Conservation (phyloP, 1,140 invertebrate species). For the Dryas iulia region DNA sequence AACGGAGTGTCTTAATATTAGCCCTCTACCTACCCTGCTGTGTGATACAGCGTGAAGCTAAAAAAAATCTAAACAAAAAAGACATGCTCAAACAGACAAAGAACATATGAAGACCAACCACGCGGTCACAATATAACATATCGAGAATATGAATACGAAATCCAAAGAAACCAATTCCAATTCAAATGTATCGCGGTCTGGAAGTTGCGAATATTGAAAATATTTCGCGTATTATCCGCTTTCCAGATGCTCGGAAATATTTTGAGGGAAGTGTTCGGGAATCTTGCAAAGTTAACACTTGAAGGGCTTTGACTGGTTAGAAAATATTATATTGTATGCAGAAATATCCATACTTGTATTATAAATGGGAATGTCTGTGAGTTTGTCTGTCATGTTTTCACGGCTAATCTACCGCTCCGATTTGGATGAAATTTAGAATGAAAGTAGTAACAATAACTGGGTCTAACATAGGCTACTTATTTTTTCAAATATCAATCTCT, state of each 20-base stretch:
- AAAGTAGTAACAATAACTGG: no score
- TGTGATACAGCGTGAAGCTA: not conserved
- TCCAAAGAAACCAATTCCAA: slow-evolving; percentile 7
- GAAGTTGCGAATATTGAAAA: slow-evolving; percentile 51
- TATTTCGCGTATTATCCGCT: slow-evolving; percentile 50
- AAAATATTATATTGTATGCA: no score
- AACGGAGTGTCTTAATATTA: no score
- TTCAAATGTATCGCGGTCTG: slow-evolving; percentile 25
- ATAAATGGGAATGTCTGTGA: no score
- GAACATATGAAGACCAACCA: not conserved
- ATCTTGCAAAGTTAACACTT: not conserved
- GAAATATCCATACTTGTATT: no score
- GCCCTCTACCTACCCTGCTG: no score
- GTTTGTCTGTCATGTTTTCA: no score
- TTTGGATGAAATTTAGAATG: no score
- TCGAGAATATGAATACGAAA: slow-evolving; percentile 4
- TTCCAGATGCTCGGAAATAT: slow-evolving; percentile 15
- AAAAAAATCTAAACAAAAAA: no score
- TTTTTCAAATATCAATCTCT: no score
- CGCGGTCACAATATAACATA: slow-evolving; percentile 10
- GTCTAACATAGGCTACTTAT: no score
- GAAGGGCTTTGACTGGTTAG: not conserved
- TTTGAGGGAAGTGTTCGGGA: slow-evolving; percentile 29
- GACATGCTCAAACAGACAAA: not conserved
- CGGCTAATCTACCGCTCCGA: no score